phyloP scores from a whole-genome alignment of 2,888 invertebrate genomes.

The Steinernema scapterisci region DNA sequence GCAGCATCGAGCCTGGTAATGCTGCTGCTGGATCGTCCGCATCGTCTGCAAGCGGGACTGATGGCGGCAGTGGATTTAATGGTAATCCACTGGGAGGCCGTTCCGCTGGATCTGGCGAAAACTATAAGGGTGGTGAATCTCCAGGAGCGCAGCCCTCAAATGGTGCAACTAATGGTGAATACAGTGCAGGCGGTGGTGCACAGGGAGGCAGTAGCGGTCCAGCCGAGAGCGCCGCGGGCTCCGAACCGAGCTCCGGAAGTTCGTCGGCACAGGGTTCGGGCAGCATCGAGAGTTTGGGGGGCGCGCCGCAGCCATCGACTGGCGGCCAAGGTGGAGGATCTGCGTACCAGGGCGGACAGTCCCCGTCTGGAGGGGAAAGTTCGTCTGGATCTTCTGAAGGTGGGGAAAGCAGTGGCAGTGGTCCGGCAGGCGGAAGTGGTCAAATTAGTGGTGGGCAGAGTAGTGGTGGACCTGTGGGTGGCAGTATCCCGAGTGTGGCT shows the following conservation, averaged over 20 bases:
- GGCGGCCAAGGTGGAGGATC: too few species aligned
- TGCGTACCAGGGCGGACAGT: not conserved
- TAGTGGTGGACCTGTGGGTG: too few species aligned
- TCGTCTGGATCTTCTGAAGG: not conserved
- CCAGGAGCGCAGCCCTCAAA: not conserved
- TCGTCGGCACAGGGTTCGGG: not conserved
- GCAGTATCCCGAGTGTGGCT: too few species aligned
- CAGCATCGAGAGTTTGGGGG: not conserved
- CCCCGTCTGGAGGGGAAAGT: not conserved
- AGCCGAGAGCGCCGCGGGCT: too few species aligned
- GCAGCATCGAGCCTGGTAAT: not conserved
- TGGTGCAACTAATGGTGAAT: not conserved
- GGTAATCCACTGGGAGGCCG: too few species aligned
- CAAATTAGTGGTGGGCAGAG: too few species aligned
- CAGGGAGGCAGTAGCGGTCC: not conserved
- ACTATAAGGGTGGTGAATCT: not conserved
- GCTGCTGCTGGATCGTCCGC: not conserved
- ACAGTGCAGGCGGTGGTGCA: not conserved
- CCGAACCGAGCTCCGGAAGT: too few species aligned
- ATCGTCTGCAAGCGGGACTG: too few species aligned
- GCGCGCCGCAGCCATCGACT: too few species aligned
- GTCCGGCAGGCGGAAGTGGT: too few species aligned
- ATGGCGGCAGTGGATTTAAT: too few species aligned
- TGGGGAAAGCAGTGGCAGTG: not conserved
- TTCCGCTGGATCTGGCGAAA: not conserved